Evolutionary conservation across 2,113 vertebrate species (phyloP), one percentile per base, ranked within the genome.

Genomic region (Chionomys nivalis): DNA sequence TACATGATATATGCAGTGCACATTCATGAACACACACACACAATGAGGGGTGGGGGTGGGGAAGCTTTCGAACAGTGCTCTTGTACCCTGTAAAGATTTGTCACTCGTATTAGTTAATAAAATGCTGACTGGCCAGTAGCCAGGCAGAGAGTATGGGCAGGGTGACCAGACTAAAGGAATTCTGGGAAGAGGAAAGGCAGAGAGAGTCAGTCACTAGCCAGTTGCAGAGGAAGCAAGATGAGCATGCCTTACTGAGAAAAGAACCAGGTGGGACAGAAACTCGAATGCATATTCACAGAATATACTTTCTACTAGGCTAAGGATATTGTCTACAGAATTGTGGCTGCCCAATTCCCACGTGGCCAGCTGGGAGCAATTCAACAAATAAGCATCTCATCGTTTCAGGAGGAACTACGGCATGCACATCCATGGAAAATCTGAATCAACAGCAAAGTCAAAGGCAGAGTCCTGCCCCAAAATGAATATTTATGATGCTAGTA

Each of bases 391-490:
- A 90, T 42, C 58, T 82, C 94, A 85, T 96, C 90, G 75, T 78
- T 87, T 33, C 77, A 95, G 72, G 44, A 93, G 95, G 63, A 98
- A 73, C 93, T 47, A 96, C 92, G 14, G 61, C 58, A 96, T 0
- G 1, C 75, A 97, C 87, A 95, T 95, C 87, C 79, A 96, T 33
- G 97, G 97, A 98, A 98, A 98, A 94, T 97, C 58, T 94, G 94
- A 98, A 92, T 97, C 96, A 98, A 94, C 86, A 88, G 94, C 96
- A 96, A 97, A 96, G 47, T 2, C 96, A 92, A 97, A 97, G 92
- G 94, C 92, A 95, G 78, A 94, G 0, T 12, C 73, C 89, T 87
- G 97, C 96, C 96, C 97, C 97, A 97, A 95, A 97, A 97, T 70
- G 94, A 97, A 89, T 72, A 96, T 93, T 96, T 44, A 52, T 44